Conservation (phyloP, 2,113 vertebrate species). For the Planiliza haematocheilus region DNA sequence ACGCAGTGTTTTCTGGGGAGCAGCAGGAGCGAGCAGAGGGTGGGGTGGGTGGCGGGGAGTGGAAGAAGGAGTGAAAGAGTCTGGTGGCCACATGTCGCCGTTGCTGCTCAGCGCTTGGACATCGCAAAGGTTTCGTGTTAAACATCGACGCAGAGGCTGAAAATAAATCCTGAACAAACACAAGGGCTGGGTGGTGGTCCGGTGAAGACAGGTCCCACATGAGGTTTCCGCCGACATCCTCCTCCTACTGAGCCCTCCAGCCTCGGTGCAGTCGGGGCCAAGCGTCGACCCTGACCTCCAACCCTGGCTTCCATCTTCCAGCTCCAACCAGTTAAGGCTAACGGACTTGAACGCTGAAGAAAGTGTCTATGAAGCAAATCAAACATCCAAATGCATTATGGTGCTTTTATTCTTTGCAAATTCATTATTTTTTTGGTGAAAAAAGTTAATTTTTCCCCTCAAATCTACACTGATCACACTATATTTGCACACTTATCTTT, state of each 20-base stretch:
- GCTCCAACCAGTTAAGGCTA: slow-evolving; percentile 3
- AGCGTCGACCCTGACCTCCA: slow-evolving; percentile 58
- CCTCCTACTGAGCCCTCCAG: slow-evolving; percentile 31
- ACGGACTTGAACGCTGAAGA: background rate
- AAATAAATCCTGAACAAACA: slow-evolving; percentile 79
- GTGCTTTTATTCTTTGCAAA: too few species aligned
- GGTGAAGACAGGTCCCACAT: slow-evolving; percentile 63
- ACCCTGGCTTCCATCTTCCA: slow-evolving; percentile 3
- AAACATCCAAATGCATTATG: background rate
- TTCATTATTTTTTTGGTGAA: too few species aligned
- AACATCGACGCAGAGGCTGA: slow-evolving; percentile 71
- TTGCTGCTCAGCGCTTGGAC: slow-evolving; percentile 66
- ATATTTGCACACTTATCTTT: slow-evolving; percentile 2
- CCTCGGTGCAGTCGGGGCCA: slow-evolving; percentile 18
- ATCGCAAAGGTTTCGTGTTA: slow-evolving; percentile 74
- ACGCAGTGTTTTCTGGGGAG: slow-evolving; percentile 75
- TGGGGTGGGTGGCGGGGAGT: slow-evolving; percentile 14
- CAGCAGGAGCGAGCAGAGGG: slow-evolving; percentile 65
- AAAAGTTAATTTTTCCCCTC: background rate
- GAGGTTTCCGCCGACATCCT: slow-evolving; percentile 51
- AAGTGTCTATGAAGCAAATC: too few species aligned
- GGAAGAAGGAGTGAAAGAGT: slow-evolving; percentile 62
- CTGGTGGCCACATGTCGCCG: slow-evolving; percentile 86
- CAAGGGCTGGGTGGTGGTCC: slow-evolving; percentile 56
- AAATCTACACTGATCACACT: background rate